These are phyloP conservation scores for Lepus townsendii DNA, from an alignment of 2,797 vertebrate genomes.

Conservation along the genomic window DNA sequence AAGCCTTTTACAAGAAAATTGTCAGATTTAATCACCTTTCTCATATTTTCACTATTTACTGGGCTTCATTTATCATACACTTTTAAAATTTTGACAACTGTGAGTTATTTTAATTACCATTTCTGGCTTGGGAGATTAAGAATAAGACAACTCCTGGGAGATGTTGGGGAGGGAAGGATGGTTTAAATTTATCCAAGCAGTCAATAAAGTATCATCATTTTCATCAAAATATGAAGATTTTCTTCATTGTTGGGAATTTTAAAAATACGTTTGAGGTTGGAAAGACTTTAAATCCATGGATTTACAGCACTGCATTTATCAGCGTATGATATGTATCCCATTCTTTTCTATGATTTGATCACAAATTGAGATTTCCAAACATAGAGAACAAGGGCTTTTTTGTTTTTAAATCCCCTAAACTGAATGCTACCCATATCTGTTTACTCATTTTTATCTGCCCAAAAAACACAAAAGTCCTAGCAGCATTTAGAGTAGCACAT, in stretches of 20 bases:
- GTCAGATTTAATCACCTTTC: conserved; percentile 94
- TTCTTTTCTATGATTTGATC: conserved; percentile 23
- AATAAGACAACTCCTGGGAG: conserved; percentile 63
- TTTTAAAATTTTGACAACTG: conserved; percentile 89
- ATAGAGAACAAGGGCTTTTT: background rate
- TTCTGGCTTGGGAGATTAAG: conserved; percentile 72
- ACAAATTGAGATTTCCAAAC: conserved; percentile 44
- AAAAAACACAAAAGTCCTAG: conserved; percentile 40
- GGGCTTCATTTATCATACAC: conserved; percentile 89
- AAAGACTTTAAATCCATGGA: background rate
- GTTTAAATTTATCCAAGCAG: conserved; percentile 38
- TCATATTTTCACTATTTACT: conserved; percentile 90
- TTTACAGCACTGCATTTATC: background rate
- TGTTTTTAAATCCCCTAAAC: background rate
- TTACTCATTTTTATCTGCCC: conserved; percentile 27
- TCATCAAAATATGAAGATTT: conserved; percentile 57
- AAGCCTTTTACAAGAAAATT: conserved; percentile 90
- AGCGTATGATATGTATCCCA: background rate
- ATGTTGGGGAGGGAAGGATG: background rate
- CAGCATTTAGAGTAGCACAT: background rate
- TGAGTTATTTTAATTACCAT: conserved; percentile 81
- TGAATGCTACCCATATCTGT: background rate
- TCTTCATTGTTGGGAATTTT: conserved; percentile 30
- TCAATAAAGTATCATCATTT: conserved; percentile 58
- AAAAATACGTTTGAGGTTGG: conserved; percentile 31